Evolutionary conservation across 1,140 invertebrate genomes (phyloP).

Genomic region (Lordiphosa clarofinis): DNA sequence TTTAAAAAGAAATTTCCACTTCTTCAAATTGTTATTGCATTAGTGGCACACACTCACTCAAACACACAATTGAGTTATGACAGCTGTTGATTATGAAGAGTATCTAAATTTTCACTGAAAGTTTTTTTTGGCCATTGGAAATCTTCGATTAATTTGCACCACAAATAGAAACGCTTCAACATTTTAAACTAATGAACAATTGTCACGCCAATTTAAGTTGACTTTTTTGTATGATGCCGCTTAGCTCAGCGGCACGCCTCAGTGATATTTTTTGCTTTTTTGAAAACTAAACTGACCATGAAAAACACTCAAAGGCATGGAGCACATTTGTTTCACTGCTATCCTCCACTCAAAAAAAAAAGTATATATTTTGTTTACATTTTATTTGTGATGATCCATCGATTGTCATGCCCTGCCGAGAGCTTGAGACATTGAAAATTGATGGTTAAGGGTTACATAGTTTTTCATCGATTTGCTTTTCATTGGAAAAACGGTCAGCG

Average conservation of each 20-base stretch:
- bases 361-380: slow-evolving; percentile 45
- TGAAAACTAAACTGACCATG: slow-evolving; percentile 47
- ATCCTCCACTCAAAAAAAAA: slow-evolving; percentile 2
- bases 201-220: slow-evolving; percentile 42
- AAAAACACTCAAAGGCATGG: slow-evolving; percentile 23
- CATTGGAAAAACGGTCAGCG: slow-evolving; percentile 26
- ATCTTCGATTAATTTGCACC: slow-evolving; percentile 28
- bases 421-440: slow-evolving; percentile 8
- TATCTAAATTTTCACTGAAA: not conserved
- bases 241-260: slow-evolving; percentile 15
- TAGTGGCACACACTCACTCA: slow-evolving; percentile 21
- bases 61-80: slow-evolving; percentile 41
- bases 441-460: slow-evolving; percentile 7
- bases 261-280: slow-evolving; percentile 37
- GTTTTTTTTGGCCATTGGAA: not conserved
- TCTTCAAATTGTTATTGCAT: slow-evolving; percentile 21
- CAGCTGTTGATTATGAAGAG: slow-evolving; percentile 3
- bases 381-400: slow-evolving; percentile 31
- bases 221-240: slow-evolving; percentile 22
- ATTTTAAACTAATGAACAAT: slow-evolving; percentile 42
- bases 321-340: slow-evolving; percentile 17
- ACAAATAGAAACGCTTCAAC: slow-evolving; percentile 38
- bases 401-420: slow-evolving; percentile 16
- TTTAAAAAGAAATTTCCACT: slow-evolving; percentile 13
- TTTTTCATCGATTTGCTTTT: slow-evolving; percentile 32